phyloP scores from a whole-genome alignment of 2,113 vertebrate genomes.

The Nibea coibor region DNA sequence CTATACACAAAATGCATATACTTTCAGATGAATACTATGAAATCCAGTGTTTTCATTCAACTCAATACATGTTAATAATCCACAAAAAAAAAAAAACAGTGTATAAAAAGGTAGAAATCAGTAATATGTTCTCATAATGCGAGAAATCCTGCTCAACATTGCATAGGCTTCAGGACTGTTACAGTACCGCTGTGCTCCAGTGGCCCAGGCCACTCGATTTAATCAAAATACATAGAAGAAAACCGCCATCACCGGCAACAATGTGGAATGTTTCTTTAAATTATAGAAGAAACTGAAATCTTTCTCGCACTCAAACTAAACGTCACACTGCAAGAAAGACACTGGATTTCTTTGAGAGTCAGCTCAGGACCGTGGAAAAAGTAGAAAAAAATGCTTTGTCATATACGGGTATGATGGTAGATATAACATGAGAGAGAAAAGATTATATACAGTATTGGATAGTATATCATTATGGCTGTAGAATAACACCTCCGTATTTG shows the following conservation, averaged over 20 bases:
- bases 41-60: conserved; percentile 36
- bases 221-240: background rate
- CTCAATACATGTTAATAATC: background rate
- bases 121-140: background rate
- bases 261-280: conserved; percentile 48
- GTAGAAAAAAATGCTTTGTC: conserved; percentile 4
- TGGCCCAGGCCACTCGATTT: background rate
- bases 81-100: background rate
- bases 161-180: conserved; percentile 35
- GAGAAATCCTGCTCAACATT: conserved; percentile 14
- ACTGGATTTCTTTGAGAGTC: background rate
- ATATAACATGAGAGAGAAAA: conserved; percentile 1
- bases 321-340: background rate
- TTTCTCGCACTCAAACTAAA: background rate
- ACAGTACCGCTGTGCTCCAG: background rate
- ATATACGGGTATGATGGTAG: background rate
- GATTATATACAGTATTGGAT: background rate
- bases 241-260: background rate
- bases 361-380: background rate
- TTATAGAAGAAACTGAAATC: conserved; percentile 5
- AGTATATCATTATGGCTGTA: background rate
- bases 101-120: background rate
- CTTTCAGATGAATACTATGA: conserved; percentile 11
- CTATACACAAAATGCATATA: conserved; percentile 5
- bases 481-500: conserved; percentile 11